Evolutionary conservation across 1,140 invertebrate species (phyloP).

Genomic region (Macrotrachela quadricornifera): DNA sequence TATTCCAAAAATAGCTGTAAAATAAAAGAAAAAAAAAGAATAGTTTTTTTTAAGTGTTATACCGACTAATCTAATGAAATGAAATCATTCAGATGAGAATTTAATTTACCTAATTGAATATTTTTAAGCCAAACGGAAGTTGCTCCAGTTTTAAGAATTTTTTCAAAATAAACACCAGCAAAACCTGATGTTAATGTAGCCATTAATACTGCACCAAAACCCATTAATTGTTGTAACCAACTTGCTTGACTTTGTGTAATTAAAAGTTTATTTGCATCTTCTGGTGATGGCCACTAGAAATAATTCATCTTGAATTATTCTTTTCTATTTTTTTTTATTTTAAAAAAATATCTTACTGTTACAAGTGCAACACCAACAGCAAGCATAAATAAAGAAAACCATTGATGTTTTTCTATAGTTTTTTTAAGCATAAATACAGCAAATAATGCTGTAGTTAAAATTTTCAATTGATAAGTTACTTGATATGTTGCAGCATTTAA

Average conservation of each 20-base stretch:
- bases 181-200: conserved; percentile 88
- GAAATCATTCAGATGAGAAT: too few species aligned
- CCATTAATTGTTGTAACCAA: conserved; percentile 40
- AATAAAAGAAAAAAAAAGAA: too few species aligned
- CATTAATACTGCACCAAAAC: conserved; percentile 61
- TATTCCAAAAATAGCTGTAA: conserved; percentile 23
- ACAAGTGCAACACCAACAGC: conserved; percentile 55
- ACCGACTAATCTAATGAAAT: too few species aligned
- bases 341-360: conserved; percentile 14
- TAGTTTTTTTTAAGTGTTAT: not conserved
- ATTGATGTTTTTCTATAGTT: conserved; percentile 54
- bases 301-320: too few species aligned
- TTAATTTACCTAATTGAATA: conserved; percentile 37
- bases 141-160: conserved; percentile 72
- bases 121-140: conserved; percentile 63
- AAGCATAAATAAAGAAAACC: conserved; percentile 61
- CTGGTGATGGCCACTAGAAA: too few species aligned
- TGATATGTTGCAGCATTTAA: conserved; percentile 94
- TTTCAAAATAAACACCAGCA: conserved; percentile 97
- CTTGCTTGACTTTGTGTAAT: too few species aligned
- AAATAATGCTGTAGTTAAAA: conserved; percentile 90
- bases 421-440: conserved; percentile 68
- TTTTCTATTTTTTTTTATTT: too few species aligned
- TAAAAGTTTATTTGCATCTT: too few species aligned
- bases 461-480: conserved; percentile 95